Evolutionary conservation across 2,888 invertebrate species (phyloP), one percentile per base, ranked within the genome.

Genomic region (Noctua janthe): DNA sequence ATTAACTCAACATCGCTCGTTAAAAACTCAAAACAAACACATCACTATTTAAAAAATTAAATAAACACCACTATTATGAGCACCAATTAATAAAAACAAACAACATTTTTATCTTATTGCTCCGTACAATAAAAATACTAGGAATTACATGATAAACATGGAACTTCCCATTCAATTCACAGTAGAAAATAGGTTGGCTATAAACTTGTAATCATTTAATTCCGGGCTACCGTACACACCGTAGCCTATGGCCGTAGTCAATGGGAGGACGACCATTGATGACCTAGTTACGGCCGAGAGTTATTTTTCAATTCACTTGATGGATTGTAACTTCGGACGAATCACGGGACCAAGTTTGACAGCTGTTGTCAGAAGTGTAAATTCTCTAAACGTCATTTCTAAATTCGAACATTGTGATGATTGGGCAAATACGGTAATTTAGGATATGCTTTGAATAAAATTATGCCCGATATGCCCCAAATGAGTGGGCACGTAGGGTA

Each of bases 231-330:
- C 17, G 29, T 43, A 15, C n/a, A 17, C 43, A 17, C 54, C 47
- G 56, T 49, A 69, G 43, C 0, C 29, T 15, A 67, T 80, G 17
- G 39, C 23, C 39, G n/a, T 54, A 71, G 69, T 54, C 51, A 70
- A 82, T 82, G 54, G 49, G 47, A 51, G 20, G 39, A 35, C 23
- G 47, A 23, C 51, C 64, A 71, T 73, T 59, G 20, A 62, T 71
- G 74, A 47, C 69, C 81, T 74, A 74, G 47, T 66, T 85, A 47
- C 13, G 2, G 39, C 13, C 54, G 20, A 54, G 56, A 85, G 35
- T 35, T 47, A 85, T 74, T 71, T 81, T 81, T 67, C 82, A 67
- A 85, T 83, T 81, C 47, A 71, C 11, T 71, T 71, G 51, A 66
- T 56, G n/a, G 20, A 51, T 35, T 47, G 62, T 69, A 23, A 71